A percentile compares a stretch with the other conserved stretches of the same genome.
These are phyloP conservation scores for Monomorium pharaonis DNA, from an alignment of 1,140 invertebrate species.

Conservation along the genomic window DNA sequence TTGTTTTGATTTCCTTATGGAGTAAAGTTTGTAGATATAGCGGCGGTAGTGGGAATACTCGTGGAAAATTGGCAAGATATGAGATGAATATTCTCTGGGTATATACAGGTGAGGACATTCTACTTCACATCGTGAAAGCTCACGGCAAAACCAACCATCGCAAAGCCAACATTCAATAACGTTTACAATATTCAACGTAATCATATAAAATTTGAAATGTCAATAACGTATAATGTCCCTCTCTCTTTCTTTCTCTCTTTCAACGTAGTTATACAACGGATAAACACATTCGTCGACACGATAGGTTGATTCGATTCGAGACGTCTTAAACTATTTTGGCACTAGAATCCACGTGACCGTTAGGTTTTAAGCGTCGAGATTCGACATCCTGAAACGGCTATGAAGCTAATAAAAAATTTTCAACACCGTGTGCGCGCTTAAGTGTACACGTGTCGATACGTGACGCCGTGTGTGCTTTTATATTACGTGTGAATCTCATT, in stretches of 20 bases:
- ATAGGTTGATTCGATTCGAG: constrained; percentile 34
- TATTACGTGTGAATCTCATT: not conserved
- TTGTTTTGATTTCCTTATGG: not conserved
- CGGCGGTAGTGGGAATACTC: not conserved
- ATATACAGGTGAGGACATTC: constrained; percentile 18
- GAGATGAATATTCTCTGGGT: not conserved
- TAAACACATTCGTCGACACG: constrained; percentile 58
- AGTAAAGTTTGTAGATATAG: not conserved
- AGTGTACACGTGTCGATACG: not conserved
- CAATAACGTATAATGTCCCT: constrained; percentile 74
- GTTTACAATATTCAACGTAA: constrained; percentile 78
- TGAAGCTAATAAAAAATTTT: constrained; percentile 55
- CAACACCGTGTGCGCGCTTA: constrained; percentile 19
- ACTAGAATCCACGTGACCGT: constrained; percentile 77
- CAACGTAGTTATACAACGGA: constrained; percentile 59
- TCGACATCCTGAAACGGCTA: constrained; percentile 49
- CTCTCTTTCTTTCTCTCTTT: constrained; percentile 20
- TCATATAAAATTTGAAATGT: constrained; percentile 81
- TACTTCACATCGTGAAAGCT: not conserved
- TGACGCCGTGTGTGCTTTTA: constrained; percentile 3
- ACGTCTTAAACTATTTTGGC: constrained; percentile 80
- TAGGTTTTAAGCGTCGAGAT: constrained; percentile 62
- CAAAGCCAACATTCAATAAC: constrained; percentile 69
- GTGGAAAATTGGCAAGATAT: not conserved
- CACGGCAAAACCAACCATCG: constrained; percentile 53